Base-by-base conservation (phyloP, 2,888 invertebrate genomes). In the Pristionchus arcanus region DNA sequence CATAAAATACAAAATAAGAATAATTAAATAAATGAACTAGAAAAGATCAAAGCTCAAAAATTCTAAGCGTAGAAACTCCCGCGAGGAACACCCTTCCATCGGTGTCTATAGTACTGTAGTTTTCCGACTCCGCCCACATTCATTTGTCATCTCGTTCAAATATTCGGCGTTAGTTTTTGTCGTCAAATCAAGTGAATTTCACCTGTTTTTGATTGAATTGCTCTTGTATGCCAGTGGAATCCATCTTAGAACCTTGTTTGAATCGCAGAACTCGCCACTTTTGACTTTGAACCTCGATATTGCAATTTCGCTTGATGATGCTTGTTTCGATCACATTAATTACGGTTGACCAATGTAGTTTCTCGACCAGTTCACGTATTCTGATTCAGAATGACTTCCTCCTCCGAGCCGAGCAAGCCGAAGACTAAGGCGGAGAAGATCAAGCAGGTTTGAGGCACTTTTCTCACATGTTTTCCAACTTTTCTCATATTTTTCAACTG, bases 401-500 rank as follows among this genome's bases (percentile, higher is more conserved):
- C 55, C 31, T 85, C 84, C 25, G 59, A 85, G 34, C 84, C 84
- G 28, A 85, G 42, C 9, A 83, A 83, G 53, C 83, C 83, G n/a
- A 83, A 85, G 84, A 85, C 84, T 25, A 85, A 85, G 84, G 84
- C 84, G 84, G 84, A 85, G 84, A 85, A 85, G 84, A 59, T 59
- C 59, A 85, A 85, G 59, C 59, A 59, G 81, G 81, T 81, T 42
- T 16, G 49, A 28, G 2, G 16, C 42, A 42, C 42, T 49, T 49
- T 49, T 49, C 13, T 13, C 9, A 49, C 42, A 11, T 49, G 42
- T 49, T 49, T 49, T 49, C 42, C 4, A 49, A 1, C 9, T 9
- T 63, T 63, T 63, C n/a, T 25, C 0, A 3, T 7, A 63, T 11
- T n/a, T 63, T n/a, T 25, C 11, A 25, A 25, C 0, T 3, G 25